Conservation (phyloP, 2,797 vertebrate species). For the Gouania willdenowi region DNA sequence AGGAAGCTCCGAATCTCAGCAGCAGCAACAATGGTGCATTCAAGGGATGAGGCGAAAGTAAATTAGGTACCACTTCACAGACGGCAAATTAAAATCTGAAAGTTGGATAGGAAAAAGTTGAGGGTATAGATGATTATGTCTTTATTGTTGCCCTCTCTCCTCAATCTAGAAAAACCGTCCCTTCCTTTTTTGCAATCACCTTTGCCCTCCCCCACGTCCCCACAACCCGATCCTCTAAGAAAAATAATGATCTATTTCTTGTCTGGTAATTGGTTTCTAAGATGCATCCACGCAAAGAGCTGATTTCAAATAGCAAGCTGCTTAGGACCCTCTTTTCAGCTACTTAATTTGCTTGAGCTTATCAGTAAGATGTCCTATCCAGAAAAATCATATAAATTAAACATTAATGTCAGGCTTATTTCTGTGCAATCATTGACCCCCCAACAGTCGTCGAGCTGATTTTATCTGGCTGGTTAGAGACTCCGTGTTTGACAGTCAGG, state of each 20-base stretch:
- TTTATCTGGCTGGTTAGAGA: slow-evolving; percentile 20
- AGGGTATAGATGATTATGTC: slow-evolving; percentile 84
- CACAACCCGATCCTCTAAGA: slow-evolving; percentile 62
- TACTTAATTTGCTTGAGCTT: slow-evolving; percentile 75
- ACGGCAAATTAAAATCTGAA: slow-evolving; percentile 88
- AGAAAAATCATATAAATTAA: slow-evolving; percentile 78
- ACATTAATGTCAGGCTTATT: slow-evolving; percentile 69
- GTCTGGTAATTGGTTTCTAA: slow-evolving; percentile 85
- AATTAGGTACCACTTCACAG: slow-evolving; percentile 99
- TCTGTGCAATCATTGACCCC: slow-evolving; percentile 57
- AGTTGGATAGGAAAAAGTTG: slow-evolving; percentile 84
- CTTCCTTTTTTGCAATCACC: slow-evolving; percentile 75
- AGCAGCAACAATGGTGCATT: slow-evolving; percentile 96
- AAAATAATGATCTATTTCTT: slow-evolving; percentile 85
- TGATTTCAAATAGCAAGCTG: slow-evolving; percentile 67
- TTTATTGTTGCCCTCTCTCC: slow-evolving; percentile 79
- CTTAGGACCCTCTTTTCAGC: slow-evolving; percentile 70
- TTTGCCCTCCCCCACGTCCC: slow-evolving; percentile 55
- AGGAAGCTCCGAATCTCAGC: slow-evolving; percentile 93
- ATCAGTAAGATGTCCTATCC: slow-evolving; percentile 76
- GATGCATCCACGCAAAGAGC: slow-evolving; percentile 73
- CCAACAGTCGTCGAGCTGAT: slow-evolving; percentile 36
- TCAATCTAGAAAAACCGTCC: slow-evolving; percentile 73
- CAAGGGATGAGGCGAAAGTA: slow-evolving; percentile 97
- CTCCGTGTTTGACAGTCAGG: slow-evolving; percentile 51